Percentiles rank a stretch among this genome's conserved stretches.
Evolutionary conservation across 2,888 invertebrate species (phyloP).

Genomic region (Bombyx huttoni): DNA sequence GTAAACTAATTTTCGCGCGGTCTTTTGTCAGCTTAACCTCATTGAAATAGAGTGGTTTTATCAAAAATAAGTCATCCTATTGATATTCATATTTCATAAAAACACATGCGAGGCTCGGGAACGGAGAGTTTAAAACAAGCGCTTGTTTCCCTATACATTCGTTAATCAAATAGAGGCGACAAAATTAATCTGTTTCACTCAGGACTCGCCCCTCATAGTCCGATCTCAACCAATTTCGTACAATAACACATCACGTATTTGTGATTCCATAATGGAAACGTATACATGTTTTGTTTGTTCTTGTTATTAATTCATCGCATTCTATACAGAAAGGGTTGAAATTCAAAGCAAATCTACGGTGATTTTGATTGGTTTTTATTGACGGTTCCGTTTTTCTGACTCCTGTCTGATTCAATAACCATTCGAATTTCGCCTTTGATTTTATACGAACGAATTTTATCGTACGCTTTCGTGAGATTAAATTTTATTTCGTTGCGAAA

Average conservation of each 20-base stretch:
- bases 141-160: conserved; percentile 2
- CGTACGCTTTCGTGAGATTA: neutral
- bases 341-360: conserved; percentile 29
- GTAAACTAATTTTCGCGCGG: conserved; percentile 9
- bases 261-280: conserved; percentile 35
- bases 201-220: conserved; percentile 22
- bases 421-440: conserved; percentile 18
- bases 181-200: conserved; percentile 40
- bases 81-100: neutral
- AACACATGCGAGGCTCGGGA: neutral
- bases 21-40: conserved; percentile 7
- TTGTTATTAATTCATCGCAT: conserved; percentile 47
- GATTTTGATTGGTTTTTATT: conserved; percentile 52
- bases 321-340: conserved; percentile 26
- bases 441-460: conserved; percentile 10
- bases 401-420: conserved; percentile 23
- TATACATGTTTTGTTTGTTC: conserved; percentile 38
- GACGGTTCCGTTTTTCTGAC: conserved; percentile 28
- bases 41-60: neutral
- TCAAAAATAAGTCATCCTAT: neutral
- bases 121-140: neutral
- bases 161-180: conserved; percentile 8
- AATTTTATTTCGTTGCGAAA: neutral
- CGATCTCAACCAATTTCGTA: conserved; percentile 47
- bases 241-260: conserved; percentile 48